Conservation (phyloP, 2,113 vertebrate genomes). For the Prionailurus bengalensis region DNA sequence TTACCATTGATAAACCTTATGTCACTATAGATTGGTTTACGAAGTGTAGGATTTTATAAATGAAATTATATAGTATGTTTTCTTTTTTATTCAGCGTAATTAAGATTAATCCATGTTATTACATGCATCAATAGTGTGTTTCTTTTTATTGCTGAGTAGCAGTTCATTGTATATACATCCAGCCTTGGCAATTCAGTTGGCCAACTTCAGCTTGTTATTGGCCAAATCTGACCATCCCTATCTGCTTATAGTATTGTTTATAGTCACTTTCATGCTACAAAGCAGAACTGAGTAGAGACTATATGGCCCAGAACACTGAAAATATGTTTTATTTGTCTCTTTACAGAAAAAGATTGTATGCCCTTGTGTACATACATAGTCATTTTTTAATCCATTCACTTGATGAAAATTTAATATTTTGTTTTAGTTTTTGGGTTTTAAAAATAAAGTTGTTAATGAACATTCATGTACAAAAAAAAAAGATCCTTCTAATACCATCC, state of each 20-base stretch:
- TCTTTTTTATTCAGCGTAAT: not conserved
- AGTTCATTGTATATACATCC: not conserved
- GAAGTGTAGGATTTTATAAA: not conserved
- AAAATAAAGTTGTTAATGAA: not conserved
- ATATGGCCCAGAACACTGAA: not conserved
- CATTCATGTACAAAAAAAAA: not conserved
- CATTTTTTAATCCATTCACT: not conserved
- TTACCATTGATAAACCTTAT: not conserved
- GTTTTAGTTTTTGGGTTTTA: not conserved
- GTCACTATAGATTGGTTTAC: not conserved
- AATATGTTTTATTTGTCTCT: not conserved
- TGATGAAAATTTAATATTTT: not conserved
- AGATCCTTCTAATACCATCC: too few species aligned
- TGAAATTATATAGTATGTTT: not conserved
- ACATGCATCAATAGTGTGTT: not conserved
- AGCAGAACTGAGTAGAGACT: not conserved
- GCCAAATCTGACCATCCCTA: not conserved
- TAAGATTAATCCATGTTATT: not conserved
- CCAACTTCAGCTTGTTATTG: not conserved
- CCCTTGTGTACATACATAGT: not conserved
- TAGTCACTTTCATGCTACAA: not conserved
- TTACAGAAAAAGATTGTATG: not conserved
- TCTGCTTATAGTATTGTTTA: not conserved
- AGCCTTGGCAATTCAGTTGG: not conserved
- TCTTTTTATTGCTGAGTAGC: not conserved